Evolutionary conservation across 2,888 invertebrate species (phyloP).

Genomic region (Antheraea yamamai): DNA sequence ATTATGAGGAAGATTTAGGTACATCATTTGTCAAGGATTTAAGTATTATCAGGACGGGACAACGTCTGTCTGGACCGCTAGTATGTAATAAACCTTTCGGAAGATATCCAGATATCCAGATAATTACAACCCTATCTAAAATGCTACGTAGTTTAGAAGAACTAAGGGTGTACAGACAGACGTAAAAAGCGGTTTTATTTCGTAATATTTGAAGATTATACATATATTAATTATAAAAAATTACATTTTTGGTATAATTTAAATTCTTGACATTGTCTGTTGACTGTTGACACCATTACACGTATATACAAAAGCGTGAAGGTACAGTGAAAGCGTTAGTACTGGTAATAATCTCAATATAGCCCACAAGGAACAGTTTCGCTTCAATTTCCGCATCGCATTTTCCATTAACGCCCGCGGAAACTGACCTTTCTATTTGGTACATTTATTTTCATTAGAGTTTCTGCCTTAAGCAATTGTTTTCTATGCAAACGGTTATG

Average conservation of each 20-base stretch:
- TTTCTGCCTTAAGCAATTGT: not conserved
- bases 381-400: conserved; percentile 8
- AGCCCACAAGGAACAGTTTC: conserved; percentile 4
- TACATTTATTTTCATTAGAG: conserved; percentile 12
- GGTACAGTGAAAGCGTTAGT: not conserved
- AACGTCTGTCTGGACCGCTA: too few relatives aligned
- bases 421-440: conserved; percentile 7
- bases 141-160: too few relatives aligned
- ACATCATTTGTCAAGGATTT: too few relatives aligned
- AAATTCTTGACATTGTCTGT: not conserved
- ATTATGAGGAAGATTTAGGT: too few relatives aligned
- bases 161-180: too few relatives aligned
- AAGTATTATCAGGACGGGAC: too few relatives aligned
- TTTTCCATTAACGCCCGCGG: not conserved
- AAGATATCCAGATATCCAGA: too few relatives aligned
- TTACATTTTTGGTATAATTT: not conserved
- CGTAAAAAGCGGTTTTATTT: too few relatives aligned
- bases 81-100: too few relatives aligned
- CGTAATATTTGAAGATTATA: too few relatives aligned
- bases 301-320: not conserved
- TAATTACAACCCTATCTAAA: too few relatives aligned
- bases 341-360: conserved; percentile 4
- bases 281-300: not conserved
- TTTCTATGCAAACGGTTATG: conserved; percentile 1
- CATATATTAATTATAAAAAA: too few relatives aligned